Conservation (phyloP, 2,797 vertebrate genomes). For the Poecilia wingei region DNA sequence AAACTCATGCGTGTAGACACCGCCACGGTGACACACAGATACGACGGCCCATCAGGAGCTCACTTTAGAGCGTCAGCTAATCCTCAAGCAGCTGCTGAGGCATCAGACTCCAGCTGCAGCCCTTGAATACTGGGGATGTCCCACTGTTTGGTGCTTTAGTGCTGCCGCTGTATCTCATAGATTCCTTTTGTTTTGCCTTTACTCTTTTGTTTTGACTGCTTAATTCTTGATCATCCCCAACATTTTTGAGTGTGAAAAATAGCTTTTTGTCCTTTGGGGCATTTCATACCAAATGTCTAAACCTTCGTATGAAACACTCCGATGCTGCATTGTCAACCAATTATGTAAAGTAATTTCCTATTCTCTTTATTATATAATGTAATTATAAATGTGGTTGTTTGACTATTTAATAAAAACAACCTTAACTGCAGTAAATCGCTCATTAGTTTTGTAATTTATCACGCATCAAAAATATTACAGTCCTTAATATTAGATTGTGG, state of each 20-base stretch:
- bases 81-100: slow-evolving; percentile 54
- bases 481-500: neutral
- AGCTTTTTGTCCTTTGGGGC: neutral
- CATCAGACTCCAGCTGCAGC: slow-evolving; percentile 46
- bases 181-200: neutral
- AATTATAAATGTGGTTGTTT: neutral
- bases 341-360: neutral
- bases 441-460: neutral
- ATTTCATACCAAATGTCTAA: neutral
- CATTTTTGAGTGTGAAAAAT: neutral
- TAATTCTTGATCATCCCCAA: slow-evolving; percentile 10
- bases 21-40: slow-evolving; percentile 15
- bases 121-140: slow-evolving; percentile 14
- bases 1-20: slow-evolving; percentile 5
- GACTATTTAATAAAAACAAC: neutral
- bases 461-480: neutral
- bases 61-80: slow-evolving; percentile 50
- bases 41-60: slow-evolving; percentile 43
- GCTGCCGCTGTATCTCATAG: neutral
- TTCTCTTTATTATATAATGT: neutral
- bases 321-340: neutral
- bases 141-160: neutral
- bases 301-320: neutral
- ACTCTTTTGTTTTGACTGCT: neutral
- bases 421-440: neutral